A percentile compares a stretch with the other conserved stretches of the same genome.
Evolutionary conservation across 2,888 invertebrate species (phyloP).

Genomic region (Dryocosmus kuriphilus): DNA sequence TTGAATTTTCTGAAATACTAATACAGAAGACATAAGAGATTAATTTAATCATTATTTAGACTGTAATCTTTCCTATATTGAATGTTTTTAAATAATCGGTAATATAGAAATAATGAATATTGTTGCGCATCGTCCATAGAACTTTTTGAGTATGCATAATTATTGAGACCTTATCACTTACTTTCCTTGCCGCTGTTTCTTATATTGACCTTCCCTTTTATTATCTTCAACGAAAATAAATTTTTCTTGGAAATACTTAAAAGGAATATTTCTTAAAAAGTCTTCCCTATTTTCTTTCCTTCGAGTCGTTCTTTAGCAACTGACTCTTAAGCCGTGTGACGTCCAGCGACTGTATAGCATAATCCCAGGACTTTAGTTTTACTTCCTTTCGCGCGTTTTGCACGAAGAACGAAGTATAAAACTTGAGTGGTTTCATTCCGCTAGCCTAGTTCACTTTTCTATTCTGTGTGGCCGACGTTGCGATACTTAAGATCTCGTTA

Average conservation of each 20-base stretch:
- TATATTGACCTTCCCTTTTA: too few species aligned
- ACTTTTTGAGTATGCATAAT: too few species aligned
- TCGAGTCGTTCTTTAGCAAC: background rate
- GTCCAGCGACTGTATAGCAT: background rate
- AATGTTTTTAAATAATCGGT: too few species aligned
- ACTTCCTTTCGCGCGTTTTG: background rate
- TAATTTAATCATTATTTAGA: too few species aligned
- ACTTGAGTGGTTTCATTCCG: slow-evolving; percentile 4
- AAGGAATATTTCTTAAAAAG: background rate
- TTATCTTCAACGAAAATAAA: background rate
- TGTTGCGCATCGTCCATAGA: too few species aligned
- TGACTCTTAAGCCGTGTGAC: background rate
- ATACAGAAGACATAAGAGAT: too few species aligned
- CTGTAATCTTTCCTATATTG: too few species aligned
- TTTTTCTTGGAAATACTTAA: background rate
- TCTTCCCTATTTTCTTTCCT: background rate
- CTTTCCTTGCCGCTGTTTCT: too few species aligned
- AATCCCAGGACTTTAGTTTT: slow-evolving; percentile 4
- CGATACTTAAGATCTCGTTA: slow-evolving; percentile 69
- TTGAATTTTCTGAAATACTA: too few species aligned
- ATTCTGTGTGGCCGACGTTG: slow-evolving; percentile 65
- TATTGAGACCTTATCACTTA: too few species aligned
- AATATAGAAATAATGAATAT: too few species aligned
- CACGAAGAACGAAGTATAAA: slow-evolving; percentile 11
- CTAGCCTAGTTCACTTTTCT: background rate